Base-by-base conservation (phyloP, 2,797 vertebrate species). In the Darevskia nairensis region DNA sequence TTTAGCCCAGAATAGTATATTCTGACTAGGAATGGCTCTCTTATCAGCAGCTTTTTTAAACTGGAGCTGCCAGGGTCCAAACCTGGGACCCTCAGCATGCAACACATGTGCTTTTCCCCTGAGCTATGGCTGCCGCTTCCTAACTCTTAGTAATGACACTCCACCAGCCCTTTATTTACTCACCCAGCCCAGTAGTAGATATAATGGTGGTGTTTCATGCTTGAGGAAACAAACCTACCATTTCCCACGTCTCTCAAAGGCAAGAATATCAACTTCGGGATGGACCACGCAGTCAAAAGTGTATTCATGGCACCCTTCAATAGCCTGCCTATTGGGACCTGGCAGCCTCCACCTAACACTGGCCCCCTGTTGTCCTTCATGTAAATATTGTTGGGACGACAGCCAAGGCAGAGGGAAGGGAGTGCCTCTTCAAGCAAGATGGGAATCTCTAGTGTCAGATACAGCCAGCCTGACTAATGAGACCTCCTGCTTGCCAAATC, bases 381-480 rank as follows among this genome's bases (percentile, higher is more conserved):
- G 80, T 96, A 96, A 96, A 96, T 96, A 96, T 95, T 92, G 91
- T 92, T 93, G 95, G 98, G 97, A 97, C 74, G 94, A 95, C 93
- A 96, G 97, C 98, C 98, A 98, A 96, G 95, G 93, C 93, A 93
- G 95, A 94, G 92, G 96, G 93, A 96, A 96, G 96, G 91, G 91
- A 96, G 93, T 23, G 19, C 92, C 95, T 97, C 95, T 94, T 95
- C 93, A 94, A 94, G 89, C 94, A 95, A 96, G 96, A 97, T 90
- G 97, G 95, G 96, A 98, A 97, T 97, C 96, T 97, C 97, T 95
- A 93, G 96, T 98, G 98, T 98, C 97, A 98, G 97, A 98, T 97
- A 98, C 96, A 98, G 97, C 96, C 97, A 97, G 97, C 96, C 96
- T 97, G 97, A 98, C 97, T 98, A 98, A 98, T 97, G 97, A 97